Evolutionary conservation across 1,140 invertebrate species (phyloP).

Genomic region (Phocides pigmalion): DNA sequence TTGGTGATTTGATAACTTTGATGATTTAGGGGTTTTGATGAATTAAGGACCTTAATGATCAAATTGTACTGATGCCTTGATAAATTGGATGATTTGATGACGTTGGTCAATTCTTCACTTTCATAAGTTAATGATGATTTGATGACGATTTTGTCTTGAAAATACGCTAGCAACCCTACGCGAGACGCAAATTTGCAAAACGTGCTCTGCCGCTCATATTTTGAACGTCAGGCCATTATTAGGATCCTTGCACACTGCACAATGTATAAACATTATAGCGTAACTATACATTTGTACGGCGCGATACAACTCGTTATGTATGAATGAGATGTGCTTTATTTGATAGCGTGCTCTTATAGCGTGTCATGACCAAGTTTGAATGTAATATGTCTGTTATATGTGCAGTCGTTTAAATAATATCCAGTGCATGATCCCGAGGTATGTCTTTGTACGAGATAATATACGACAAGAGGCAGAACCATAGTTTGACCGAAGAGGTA

Average conservation of each 20-base stretch:
- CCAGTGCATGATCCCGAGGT: background rate
- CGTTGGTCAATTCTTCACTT: too few relatives aligned
- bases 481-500: too few relatives aligned
- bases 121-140: too few relatives aligned
- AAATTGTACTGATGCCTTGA: too few relatives aligned
- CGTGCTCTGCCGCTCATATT: conserved; percentile 46
- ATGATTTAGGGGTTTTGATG: too few relatives aligned
- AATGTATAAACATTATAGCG: conserved; percentile 10
- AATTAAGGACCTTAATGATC: too few relatives aligned
- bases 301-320: conserved; percentile 5
- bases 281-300: conserved; percentile 13
- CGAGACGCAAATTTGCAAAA: conserved; percentile 43
- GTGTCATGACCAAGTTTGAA: conserved; percentile 6
- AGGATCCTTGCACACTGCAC: conserved; percentile 25
- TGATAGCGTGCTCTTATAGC: background rate
- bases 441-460: background rate
- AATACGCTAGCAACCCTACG: too few relatives aligned
- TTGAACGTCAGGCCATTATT: conserved; percentile 36
- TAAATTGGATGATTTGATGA: too few relatives aligned
- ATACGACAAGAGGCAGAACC: too few relatives aligned
- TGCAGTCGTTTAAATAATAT: conserved; percentile 14
- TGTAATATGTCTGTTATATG: background rate
- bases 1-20: too few relatives aligned
- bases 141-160: too few relatives aligned
- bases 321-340: conserved; percentile 15